Evolutionary conservation across 1,140 invertebrate genomes (phyloP), one percentile per base, ranked within the genome.

Genomic region (Akabosia matsudoensis): DNA sequence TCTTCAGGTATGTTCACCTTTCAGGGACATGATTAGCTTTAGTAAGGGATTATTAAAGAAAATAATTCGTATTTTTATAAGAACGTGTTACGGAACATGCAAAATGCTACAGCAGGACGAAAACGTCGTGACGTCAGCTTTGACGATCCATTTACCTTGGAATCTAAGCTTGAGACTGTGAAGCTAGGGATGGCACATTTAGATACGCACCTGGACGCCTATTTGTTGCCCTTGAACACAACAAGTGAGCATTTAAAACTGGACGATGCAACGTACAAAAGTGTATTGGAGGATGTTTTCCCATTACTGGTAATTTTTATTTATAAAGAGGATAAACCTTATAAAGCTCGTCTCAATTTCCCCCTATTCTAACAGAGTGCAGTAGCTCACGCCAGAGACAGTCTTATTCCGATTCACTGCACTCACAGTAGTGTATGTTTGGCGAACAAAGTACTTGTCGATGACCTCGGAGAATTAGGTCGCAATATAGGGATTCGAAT

Each of bases 311-410:
- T 67, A 67, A 31, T 56, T 56, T 3, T 56, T n/a, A n/a, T n/a
- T n/a, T n/a, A n/a, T n/a, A n/a, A n/a, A n/a, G n/a, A n/a, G n/a
- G n/a, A 10, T 56, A 56, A 13, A 13, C n/a, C 37, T 45, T 45
- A 45, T 45, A 45, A 7, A 18, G 18, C 7, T 45, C 37, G 37
- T 45, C 7, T 45, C 18, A 45, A 10, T 45, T 45, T 7, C 37
- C 37, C 37, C 37, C 7, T 45, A 45, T 45, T 45, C 2, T 54
- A 74, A 70, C 18, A 74, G 72, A 74, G 75, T 14, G 75, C 78
- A 1, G 78, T 75, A 0, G 75, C 75, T 1, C 78, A 79, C 52
- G 78, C 73, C 1, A 45, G 73, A 52, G 78, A 79, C 37, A 51
- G 78, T n/a, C 61, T 79, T 13, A 70, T 79, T 33, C 75, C 73